These are phyloP conservation scores for Caranx ignobilis DNA, from an alignment of 2,113 vertebrate species.

Conservation along the genomic window DNA sequence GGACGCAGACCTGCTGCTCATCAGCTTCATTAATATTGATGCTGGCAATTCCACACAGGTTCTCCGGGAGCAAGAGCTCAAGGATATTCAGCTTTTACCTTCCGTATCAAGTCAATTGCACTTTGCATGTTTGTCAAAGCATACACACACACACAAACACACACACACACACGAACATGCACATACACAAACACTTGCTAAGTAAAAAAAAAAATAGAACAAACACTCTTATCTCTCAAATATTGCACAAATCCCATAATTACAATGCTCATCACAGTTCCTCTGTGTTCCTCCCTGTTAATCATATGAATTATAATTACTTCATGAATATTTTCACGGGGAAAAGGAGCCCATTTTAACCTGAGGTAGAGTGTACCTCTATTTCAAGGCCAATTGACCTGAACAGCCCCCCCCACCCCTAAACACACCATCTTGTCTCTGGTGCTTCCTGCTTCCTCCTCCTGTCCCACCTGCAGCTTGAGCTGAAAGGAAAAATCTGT, in stretches of 20 bases:
- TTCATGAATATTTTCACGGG: constrained; percentile 69
- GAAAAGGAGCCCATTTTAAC: constrained; percentile 40
- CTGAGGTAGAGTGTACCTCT: constrained; percentile 35
- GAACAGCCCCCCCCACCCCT: neutral
- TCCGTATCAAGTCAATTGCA: constrained; percentile 41
- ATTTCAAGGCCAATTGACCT: constrained; percentile 65
- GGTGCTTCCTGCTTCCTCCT: constrained; percentile 2
- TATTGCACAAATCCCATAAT: constrained; percentile 65
- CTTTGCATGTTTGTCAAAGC: constrained; percentile 41
- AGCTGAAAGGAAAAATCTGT: constrained; percentile 6
- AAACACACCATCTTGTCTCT: neutral
- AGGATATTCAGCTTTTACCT: constrained; percentile 53
- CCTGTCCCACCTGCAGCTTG: constrained; percentile 5
- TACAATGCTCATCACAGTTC: constrained; percentile 69
- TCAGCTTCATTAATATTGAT: constrained; percentile 71
- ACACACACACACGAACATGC: neutral
- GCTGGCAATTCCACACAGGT: constrained; percentile 25
- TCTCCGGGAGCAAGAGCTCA: constrained; percentile 56
- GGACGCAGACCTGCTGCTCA: constrained; percentile 19
- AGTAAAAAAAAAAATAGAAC: neutral
- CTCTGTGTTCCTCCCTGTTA: constrained; percentile 54
- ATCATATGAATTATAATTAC: constrained; percentile 69
- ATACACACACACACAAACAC: constrained; percentile 14
- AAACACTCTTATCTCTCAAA: constrained; percentile 58
- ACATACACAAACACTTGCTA: neutral